Percentiles rank a stretch among this genome's conserved stretches.
Evolutionary conservation across 2,797 vertebrate species (phyloP).

Genomic region (Leptoclinus maculatus): DNA sequence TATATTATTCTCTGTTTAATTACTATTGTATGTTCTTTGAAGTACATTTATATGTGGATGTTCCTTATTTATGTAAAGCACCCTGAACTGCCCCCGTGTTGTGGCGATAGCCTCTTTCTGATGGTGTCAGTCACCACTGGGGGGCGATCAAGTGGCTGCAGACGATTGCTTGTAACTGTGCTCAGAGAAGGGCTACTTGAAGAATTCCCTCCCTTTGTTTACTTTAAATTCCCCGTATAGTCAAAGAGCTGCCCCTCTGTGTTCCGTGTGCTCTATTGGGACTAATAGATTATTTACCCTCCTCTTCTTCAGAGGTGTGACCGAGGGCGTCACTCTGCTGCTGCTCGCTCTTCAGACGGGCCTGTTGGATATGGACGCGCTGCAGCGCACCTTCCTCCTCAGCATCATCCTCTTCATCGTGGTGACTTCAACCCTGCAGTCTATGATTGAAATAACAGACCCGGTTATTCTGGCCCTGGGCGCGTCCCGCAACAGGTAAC

Average conservation of each 20-base stretch:
- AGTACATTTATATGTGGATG: neutral
- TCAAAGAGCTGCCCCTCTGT: neutral
- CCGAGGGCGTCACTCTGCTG: slow-evolving; percentile 89
- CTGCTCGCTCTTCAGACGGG: slow-evolving; percentile 91
- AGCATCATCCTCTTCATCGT: slow-evolving; percentile 95
- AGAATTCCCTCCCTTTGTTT: neutral
- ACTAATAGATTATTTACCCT: neutral
- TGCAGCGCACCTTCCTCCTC: slow-evolving; percentile 92
- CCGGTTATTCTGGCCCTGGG: slow-evolving; percentile 89
- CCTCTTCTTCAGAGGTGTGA: slow-evolving; percentile 84
- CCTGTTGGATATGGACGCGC: slow-evolving; percentile 87
- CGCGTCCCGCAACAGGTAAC: slow-evolving; percentile 89
- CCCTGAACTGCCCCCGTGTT: neutral
- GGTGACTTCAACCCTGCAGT: slow-evolving; percentile 90
- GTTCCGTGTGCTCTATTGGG: neutral
- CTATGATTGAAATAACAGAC: slow-evolving; percentile 91
- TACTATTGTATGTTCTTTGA: neutral
- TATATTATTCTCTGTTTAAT: neutral
- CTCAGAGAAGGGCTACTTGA: neutral
- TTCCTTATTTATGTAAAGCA: neutral
- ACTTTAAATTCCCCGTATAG: neutral
- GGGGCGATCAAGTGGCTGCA: neutral
- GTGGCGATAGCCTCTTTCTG: neutral
- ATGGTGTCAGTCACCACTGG: neutral
- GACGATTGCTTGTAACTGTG: neutral